Conservation (phyloP, 2,888 invertebrate species). For the Frankliniella fusca region DNA sequence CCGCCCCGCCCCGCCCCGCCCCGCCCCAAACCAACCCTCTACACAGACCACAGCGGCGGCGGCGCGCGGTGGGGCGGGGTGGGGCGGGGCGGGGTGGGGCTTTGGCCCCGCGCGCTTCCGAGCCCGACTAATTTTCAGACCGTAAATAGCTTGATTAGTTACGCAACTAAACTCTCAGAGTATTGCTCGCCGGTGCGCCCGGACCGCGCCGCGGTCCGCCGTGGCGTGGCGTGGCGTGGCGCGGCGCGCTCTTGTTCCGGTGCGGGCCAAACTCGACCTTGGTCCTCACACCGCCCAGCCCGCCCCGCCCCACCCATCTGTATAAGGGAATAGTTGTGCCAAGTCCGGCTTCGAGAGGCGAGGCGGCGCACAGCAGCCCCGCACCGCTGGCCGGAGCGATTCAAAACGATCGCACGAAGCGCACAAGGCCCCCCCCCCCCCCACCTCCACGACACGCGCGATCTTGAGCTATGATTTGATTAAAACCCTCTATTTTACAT, state of each 20-base stretch:
- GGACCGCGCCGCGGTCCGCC: neutral
- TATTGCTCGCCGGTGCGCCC: neutral
- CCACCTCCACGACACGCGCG: too few relatives aligned
- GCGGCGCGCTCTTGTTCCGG: neutral
- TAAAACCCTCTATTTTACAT: too few relatives aligned
- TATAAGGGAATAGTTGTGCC: neutral
- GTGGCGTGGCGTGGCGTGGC: neutral
- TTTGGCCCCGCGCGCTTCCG: too few relatives aligned
- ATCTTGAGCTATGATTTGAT: too few relatives aligned
- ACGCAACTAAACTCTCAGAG: conserved; percentile 1
- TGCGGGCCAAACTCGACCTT: neutral
- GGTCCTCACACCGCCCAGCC: neutral
- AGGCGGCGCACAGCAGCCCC: neutral
- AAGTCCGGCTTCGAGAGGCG: conserved; percentile 1
- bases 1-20: too few relatives aligned
- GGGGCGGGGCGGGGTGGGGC: too few relatives aligned
- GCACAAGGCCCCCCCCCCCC: neutral
- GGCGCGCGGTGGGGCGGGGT: too few relatives aligned
- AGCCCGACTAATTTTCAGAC: neutral
- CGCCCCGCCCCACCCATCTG: neutral
- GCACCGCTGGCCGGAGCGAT: neutral
- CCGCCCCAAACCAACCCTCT: too few relatives aligned
- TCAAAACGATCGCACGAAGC: too few relatives aligned
- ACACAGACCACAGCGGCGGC: too few relatives aligned
- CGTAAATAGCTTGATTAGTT: conserved; percentile 6